phyloP scores from a whole-genome alignment of 2,797 vertebrate species.

The Hippocampus kuda region DNA sequence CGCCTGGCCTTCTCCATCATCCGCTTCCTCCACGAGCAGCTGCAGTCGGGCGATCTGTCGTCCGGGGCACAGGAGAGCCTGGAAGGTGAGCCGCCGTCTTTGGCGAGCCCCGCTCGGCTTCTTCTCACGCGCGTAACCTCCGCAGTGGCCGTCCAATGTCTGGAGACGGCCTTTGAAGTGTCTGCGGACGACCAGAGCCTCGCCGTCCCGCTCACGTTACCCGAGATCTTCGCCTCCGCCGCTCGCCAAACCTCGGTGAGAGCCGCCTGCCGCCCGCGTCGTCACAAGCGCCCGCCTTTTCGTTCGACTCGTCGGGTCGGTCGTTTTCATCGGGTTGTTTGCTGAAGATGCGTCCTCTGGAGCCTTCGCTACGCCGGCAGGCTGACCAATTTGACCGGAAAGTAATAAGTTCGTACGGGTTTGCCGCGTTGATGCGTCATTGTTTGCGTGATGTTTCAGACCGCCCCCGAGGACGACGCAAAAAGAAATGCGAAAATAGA shows the following conservation, averaged over 20 bases:
- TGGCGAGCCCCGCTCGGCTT: neutral
- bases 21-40: slow-evolving; percentile 86
- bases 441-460: no score
- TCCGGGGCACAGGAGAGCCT: slow-evolving; percentile 90
- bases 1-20: slow-evolving; percentile 89
- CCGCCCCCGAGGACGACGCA: no score
- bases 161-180: slow-evolving; percentile 89
- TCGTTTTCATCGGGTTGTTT: no score
- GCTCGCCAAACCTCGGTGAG: slow-evolving; percentile 59
- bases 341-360: no score
- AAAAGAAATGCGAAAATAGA: no score
- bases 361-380: no score
- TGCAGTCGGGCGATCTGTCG: slow-evolving; percentile 72
- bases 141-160: slow-evolving; percentile 91
- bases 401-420: no score
- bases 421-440: no score
- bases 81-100: slow-evolving; percentile 69
- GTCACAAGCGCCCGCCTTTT: no score
- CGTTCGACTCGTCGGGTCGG: no score
- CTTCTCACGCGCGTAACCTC: neutral
- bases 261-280: neutral
- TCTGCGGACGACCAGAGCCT: slow-evolving; percentile 78
- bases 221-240: slow-evolving; percentile 77
- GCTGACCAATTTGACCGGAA: no score
- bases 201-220: slow-evolving; percentile 74